Conservation (phyloP, 92 coral and sea anemone species). For the Umimayanthus kanabou region DNA sequence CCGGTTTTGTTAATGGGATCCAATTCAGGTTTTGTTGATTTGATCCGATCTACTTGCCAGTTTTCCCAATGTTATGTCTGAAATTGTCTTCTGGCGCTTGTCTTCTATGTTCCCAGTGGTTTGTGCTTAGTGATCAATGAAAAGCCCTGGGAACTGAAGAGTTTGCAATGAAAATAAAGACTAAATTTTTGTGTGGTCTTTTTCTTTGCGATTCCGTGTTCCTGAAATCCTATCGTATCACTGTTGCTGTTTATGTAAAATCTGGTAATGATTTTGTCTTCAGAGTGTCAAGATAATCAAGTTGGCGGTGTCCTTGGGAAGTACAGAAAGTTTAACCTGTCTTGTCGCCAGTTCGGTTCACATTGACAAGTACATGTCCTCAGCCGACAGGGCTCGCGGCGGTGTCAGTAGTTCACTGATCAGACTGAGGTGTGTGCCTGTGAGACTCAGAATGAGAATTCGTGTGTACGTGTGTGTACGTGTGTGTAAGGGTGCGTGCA, state of each 20-base stretch:
- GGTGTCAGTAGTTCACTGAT: slow-evolving; percentile 67
- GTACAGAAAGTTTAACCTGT: slow-evolving; percentile 65
- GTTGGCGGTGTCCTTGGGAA: slow-evolving; percentile 81
- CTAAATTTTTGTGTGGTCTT: no score
- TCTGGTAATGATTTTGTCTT: not conserved
- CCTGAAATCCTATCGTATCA: not conserved
- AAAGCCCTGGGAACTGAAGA: no score
- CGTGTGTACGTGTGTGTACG: not conserved
- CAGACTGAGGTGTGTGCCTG: slow-evolving; percentile 61
- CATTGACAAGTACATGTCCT: slow-evolving; percentile 65
- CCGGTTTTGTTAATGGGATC: no score
- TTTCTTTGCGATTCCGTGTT: no score
- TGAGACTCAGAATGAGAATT: not conserved
- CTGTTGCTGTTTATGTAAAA: not conserved
- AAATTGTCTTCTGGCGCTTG: no score
- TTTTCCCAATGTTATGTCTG: no score
- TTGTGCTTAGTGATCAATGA: no score
- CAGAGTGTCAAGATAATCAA: slow-evolving; percentile 68
- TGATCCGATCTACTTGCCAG: no score
- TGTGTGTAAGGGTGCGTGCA: not conserved
- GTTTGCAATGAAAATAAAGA: no score
- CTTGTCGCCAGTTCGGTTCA: slow-evolving; percentile 66
- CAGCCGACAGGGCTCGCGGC: slow-evolving; percentile 48
- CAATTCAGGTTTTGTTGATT: no score
- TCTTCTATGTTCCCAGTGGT: no score